Evolutionary conservation across 2,888 invertebrate genomes (phyloP).

Genomic region (Bhutanitis thaidina): DNA sequence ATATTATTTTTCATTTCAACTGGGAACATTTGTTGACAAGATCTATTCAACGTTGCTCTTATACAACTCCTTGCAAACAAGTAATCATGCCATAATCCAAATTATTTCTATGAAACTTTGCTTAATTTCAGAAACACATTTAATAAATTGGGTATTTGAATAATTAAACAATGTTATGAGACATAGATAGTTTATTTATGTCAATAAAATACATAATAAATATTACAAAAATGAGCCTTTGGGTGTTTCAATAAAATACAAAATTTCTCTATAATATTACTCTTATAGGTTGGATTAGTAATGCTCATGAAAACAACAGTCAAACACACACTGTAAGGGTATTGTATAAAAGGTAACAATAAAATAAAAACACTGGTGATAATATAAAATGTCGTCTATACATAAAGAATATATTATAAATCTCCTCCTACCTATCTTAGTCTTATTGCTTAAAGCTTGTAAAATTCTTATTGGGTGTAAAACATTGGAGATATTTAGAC

Average conservation of each 20-base stretch:
- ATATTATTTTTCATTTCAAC: too few species aligned
- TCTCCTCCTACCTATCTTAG: constrained; percentile 41
- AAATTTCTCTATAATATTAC: constrained; percentile 4
- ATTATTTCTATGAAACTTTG: too few species aligned
- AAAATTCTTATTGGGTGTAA: too few species aligned
- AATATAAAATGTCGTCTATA: constrained; percentile 43
- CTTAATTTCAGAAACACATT: too few species aligned
- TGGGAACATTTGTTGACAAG: too few species aligned
- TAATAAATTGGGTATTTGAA: too few species aligned
- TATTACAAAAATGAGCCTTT: neutral
- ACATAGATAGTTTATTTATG: constrained; percentile 7
- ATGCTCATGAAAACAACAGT: constrained; percentile 5
- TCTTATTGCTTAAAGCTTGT: constrained; percentile 58
- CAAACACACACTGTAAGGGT: neutral
- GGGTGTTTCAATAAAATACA: constrained; percentile 1
- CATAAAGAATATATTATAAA: constrained; percentile 42
- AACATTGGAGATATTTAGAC: too few species aligned
- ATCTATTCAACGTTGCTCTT: too few species aligned
- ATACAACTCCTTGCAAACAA: too few species aligned
- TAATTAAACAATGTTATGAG: neutral
- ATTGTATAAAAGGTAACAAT: constrained; percentile 26
- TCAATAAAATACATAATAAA: constrained; percentile 7
- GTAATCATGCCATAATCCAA: too few species aligned
- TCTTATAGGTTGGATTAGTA: constrained; percentile 11
- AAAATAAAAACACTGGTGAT: constrained; percentile 26